Base-by-base conservation (phyloP, 1,140 invertebrate genomes). In the Brachionus rubens region DNA sequence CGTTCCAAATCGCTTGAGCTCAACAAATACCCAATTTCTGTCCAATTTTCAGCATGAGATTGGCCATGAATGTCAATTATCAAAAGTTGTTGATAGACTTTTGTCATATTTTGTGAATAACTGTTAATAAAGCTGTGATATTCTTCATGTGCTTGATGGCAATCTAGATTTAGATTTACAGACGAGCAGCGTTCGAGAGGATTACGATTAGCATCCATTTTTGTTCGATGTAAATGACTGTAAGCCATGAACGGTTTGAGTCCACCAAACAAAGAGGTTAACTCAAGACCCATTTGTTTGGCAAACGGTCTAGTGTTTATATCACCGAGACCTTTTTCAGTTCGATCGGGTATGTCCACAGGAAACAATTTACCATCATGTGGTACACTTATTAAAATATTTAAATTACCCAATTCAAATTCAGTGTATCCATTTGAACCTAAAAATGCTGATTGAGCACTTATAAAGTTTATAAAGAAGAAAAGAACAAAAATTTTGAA, bases 51-150 rank as follows among this genome's bases (percentile, higher is more conserved):
- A 43, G 24, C 41, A 59, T 78, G 78, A 9, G 68, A 33, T 16
- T 78, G 77, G 4, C 78, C 78, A 41, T 78, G 78, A 21, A 78
- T 76, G 48, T 78, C 78, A 56, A 78, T n/a, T 5, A 78, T 41
- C 6, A 78, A 50, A 36, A 33, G 50, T 14, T 48, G 40, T 41
- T 30, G 43, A 40, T 59, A 59, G 12, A 33, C n/a, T 33, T 12
- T n/a, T 7, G 28, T 59, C 54, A 59, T 72, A 24, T 54, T 54
- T 36, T 21, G 48, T 19, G 19, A n/a, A 40, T 36, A 36, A 7
- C 40, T 28, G 5, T 24, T 21, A 14, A 72, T 72, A 48, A 72
- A 36, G 19, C 1, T 50, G 16, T 72, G 68, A 36, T 72, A 72
- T 14, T 72, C 46, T 19, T 16, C 7, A 41, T 50, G 19, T 14